Base-by-base conservation (phyloP, 2,888 invertebrate species). In the Cheilosia scutellata region DNA sequence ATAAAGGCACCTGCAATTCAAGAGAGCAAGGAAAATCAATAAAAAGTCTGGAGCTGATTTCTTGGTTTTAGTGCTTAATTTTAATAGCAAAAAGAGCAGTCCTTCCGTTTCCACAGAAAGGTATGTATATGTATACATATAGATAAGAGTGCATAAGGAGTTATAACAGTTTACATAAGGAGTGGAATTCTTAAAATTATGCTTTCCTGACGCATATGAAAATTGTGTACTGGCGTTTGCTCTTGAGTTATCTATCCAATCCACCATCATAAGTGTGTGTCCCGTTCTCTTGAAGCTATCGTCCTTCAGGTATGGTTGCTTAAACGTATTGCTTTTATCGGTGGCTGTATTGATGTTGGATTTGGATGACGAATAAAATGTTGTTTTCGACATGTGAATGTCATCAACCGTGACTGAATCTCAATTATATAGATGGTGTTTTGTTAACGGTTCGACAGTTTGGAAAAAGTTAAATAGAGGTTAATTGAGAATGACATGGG, bases 1-100 rank as follows among this genome's bases (percentile, higher is more conserved):
- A 74, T 66, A 55, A n/a, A 55, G 25, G 29, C 62, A 31, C 55
- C 65, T 31, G 16, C 11, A 42, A 66, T 13, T 11, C 5, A 42
- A 60, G 58, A 60, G 53, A 76, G 63, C 60, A 71, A 79, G 44
- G 55, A 84, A 84, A 84, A 84, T 84, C 84, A 84, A 84, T 84
- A 84, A 71, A 65, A 57, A 58, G 60, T 58, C 70, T 55, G 55
- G 47, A 33, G 57, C 37, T 74, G 37, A 76, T 63, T 78, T 72
- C 78, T 74, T 20, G 63, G 74, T 79, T 44, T 65, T 51, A 44
- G 65, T 71, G 57, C 16, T 65, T 63, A 31, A 63, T 74, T 78
- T 44, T 44, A 16, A 70, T 60, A 68, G 13, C 9, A 27, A 66
- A 66, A 60, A n/a, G 27, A 62, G 7, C 60, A 66, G 13, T 49